A percentile compares a stretch with the other conserved stretches of the same genome.
phyloP scores from a whole-genome alignment of 2,888 invertebrate genomes.

The Hyles lineata region DNA sequence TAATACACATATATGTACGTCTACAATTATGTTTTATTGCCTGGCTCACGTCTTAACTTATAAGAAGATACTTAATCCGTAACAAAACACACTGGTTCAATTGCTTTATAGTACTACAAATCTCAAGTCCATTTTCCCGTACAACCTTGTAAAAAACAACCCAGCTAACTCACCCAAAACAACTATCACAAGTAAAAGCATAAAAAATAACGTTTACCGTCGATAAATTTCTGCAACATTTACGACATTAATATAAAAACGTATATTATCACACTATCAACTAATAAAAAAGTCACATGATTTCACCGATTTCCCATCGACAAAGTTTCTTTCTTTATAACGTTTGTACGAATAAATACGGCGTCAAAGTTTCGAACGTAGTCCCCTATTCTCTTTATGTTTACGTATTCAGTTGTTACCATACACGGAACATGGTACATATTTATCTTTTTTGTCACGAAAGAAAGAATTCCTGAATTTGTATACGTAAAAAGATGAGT shows the following conservation, averaged over 20 bases:
- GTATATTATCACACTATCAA: slow-evolving; percentile 1
- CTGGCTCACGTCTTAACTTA: too few species aligned
- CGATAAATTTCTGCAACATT: too few species aligned
- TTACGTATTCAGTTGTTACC: slow-evolving; percentile 21
- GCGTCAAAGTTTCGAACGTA: slow-evolving; percentile 31
- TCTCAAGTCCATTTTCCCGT: too few species aligned
- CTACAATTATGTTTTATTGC: too few species aligned
- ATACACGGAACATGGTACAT: slow-evolving; percentile 6
- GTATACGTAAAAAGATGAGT: slow-evolving; percentile 41
- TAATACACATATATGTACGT: too few species aligned
- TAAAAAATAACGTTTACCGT: too few species aligned
- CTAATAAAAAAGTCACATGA: not conserved
- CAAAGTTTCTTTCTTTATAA: slow-evolving; percentile 40
- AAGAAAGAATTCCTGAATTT: slow-evolving; percentile 35
- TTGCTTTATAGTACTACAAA: not conserved
- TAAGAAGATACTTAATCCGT: too few species aligned
- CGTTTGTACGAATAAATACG: slow-evolving; percentile 36
- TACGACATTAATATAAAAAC: not conserved
- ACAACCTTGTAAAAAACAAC: too few species aligned
- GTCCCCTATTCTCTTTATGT: not conserved
- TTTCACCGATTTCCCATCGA: slow-evolving; percentile 30
- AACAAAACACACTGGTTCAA: not conserved
- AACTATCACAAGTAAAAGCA: too few species aligned
- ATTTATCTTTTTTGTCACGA: slow-evolving; percentile 35
- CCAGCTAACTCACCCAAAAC: too few species aligned